Conservation (phyloP, 2,797 vertebrate genomes). For the Hemitrygon akajei region DNA sequence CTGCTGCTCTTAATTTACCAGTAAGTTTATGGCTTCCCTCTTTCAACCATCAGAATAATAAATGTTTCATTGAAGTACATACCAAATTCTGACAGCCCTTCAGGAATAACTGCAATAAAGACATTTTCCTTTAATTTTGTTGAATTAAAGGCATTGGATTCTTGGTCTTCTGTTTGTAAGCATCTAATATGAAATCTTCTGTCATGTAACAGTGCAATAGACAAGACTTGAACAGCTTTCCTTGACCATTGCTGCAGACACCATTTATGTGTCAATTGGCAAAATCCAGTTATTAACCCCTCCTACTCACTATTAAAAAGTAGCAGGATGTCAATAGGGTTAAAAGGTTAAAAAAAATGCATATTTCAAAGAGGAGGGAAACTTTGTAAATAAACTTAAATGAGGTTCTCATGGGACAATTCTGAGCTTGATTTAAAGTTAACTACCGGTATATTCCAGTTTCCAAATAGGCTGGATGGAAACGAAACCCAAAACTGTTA, state of each 20-base stretch:
- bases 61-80: conserved; percentile 1
- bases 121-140: conserved; percentile 1
- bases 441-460: too few relatives aligned
- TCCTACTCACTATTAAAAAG: too few relatives aligned
- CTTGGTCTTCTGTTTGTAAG: neutral
- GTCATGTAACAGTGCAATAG: neutral
- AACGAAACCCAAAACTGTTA: too few relatives aligned
- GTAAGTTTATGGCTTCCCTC: neutral
- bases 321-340: too few relatives aligned
- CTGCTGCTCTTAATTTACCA: conserved; percentile 19
- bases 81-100: neutral
- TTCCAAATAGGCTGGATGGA: too few relatives aligned
- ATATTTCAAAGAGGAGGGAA: too few relatives aligned
- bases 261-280: too few relatives aligned
- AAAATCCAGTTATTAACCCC: neutral
- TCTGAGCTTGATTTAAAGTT: too few relatives aligned
- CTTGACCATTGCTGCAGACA: neutral
- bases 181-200: neutral
- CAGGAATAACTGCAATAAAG: neutral
- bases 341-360: too few relatives aligned
- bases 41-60: conserved; percentile 16
- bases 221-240: neutral
- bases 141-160: neutral
- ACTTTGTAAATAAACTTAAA: too few relatives aligned
- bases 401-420: too few relatives aligned